Conservation (phyloP, 1,140 invertebrate species). For the Caenorhabditis latens region DNA sequence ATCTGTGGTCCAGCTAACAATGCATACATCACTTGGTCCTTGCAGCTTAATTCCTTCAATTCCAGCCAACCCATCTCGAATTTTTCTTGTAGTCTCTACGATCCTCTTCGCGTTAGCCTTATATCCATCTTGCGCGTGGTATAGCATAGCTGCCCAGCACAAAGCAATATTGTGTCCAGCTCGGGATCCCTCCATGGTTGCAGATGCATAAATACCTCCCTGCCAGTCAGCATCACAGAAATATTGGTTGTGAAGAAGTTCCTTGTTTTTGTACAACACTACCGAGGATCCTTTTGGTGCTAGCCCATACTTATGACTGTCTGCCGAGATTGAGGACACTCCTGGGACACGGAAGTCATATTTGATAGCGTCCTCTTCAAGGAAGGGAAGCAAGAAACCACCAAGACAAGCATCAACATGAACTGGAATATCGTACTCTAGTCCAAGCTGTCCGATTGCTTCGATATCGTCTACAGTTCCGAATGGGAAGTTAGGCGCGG, state of each 20-base stretch:
- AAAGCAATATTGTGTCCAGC: constrained; percentile 84
- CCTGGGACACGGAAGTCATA: constrained; percentile 94
- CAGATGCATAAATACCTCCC: constrained; percentile 97
- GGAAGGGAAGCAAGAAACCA: constrained; percentile 93
- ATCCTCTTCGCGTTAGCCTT: constrained; percentile 87
- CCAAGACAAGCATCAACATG: constrained; percentile 96
- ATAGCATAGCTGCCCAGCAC: constrained; percentile 94
- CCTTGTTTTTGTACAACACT: constrained; percentile 87
- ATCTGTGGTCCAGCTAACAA: constrained; percentile 89
- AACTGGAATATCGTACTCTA: constrained; percentile 89
- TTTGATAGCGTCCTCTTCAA: constrained; percentile 86
- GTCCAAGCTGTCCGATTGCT: constrained; percentile 86
- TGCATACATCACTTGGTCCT: constrained; percentile 89
- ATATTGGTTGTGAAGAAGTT: constrained; percentile 88
- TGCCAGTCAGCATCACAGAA: constrained; percentile 95
- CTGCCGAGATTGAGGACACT: constrained; percentile 95
- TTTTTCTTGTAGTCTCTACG: constrained; percentile 85
- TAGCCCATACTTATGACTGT: constrained; percentile 96
- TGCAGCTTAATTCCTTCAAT: constrained; percentile 86
- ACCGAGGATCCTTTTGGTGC: constrained; percentile 96
- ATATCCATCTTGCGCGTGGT: constrained; percentile 88
- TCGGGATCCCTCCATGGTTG: constrained; percentile 86
- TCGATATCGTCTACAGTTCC: constrained; percentile 95
- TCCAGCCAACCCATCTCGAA: constrained; percentile 82
- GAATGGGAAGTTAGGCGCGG: constrained; percentile 94